Conservation (phyloP, 2,888 invertebrate genomes). For the Ochropacha duplaris region DNA sequence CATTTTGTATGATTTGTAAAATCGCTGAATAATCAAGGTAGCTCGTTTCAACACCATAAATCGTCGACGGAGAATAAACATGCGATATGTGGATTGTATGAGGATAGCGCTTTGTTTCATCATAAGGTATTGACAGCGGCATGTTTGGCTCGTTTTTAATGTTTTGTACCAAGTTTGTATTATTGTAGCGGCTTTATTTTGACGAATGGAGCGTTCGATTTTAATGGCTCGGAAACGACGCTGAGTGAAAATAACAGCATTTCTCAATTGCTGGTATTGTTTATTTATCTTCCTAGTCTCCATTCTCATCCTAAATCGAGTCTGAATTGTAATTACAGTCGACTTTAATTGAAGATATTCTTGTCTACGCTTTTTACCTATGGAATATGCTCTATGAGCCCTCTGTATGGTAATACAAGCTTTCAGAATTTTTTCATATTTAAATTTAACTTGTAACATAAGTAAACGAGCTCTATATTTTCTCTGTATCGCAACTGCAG, state of each 20-base stretch:
- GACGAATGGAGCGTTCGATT: conserved; percentile 30
- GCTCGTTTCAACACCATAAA: conserved; percentile 40
- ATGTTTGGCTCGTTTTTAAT: conserved; percentile 41
- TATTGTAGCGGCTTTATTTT: conserved; percentile 46
- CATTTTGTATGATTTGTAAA: conserved; percentile 58
- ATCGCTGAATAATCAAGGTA: conserved; percentile 59
- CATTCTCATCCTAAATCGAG: conserved; percentile 49
- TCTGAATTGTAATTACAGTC: conserved; percentile 65
- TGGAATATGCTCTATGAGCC: conserved; percentile 46
- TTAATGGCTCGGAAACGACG: conserved; percentile 54
- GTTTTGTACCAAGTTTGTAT: conserved; percentile 69
- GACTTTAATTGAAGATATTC: conserved; percentile 49
- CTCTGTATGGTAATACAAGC: conserved; percentile 70
- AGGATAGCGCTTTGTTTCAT: conserved; percentile 46
- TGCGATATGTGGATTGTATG: conserved; percentile 65
- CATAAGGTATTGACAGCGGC: conserved; percentile 45
- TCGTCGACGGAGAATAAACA: conserved; percentile 47
- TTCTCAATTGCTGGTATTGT: conserved; percentile 47
- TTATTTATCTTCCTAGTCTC: conserved; percentile 40
- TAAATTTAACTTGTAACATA: conserved; percentile 49
- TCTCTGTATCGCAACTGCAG: conserved; percentile 47
- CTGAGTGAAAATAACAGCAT: conserved; percentile 56
- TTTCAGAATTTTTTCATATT: conserved; percentile 53
- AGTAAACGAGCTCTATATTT: conserved; percentile 62
- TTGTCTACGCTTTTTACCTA: conserved; percentile 45